Base-by-base conservation (phyloP, 1,140 invertebrate species). In the Stegodyphus mimosarum region DNA sequence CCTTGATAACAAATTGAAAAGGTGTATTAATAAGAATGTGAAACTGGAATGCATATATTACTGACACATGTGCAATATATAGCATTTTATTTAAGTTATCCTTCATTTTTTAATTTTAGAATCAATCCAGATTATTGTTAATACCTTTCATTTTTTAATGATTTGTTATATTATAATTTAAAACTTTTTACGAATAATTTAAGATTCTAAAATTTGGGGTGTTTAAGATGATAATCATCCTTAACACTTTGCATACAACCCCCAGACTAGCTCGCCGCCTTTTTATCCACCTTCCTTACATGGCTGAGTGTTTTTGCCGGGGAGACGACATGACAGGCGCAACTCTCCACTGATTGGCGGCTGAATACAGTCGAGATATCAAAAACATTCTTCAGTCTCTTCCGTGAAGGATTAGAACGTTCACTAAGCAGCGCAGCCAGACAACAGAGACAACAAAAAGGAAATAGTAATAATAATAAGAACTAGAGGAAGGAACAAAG, bases 321-420 rank as follows among this genome's bases (percentile, higher is more conserved):
- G 71, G 80, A 73, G 71, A 83, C 80, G 74, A 83, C 74, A 83
- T 83, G 80, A 83, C 80, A 83, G 80, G 55, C 53, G 53, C 64
- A 70, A 79, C 70, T 81, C 78, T 81, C 48, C 63, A n/a, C 80
- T 83, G 80, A 83, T 83, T 83, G 80, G 80, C 80, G 80, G 49
- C 55, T 67, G 70, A 83, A 83, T 83, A 74, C 17, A 83, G 69
- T 79, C 80, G 80, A 48, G 71, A 71, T 74, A 66, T 72, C 80
- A 83, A 73, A 83, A 83, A 83, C 80, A 83, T 74, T 33, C 33
- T 33, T 3, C 33, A 33, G 33, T 33, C 55, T 70, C 69, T 71
- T 71, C 49, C 33, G 9, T 50, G 10, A 83, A 83, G 80, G 80
- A 83, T 83, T 74, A 74, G 55, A 83, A 83, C 78, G 53, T 49